These are phyloP conservation scores for Benitochromis conjunctus DNA, from an alignment of 2,113 vertebrate genomes.

Conservation along the genomic window DNA sequence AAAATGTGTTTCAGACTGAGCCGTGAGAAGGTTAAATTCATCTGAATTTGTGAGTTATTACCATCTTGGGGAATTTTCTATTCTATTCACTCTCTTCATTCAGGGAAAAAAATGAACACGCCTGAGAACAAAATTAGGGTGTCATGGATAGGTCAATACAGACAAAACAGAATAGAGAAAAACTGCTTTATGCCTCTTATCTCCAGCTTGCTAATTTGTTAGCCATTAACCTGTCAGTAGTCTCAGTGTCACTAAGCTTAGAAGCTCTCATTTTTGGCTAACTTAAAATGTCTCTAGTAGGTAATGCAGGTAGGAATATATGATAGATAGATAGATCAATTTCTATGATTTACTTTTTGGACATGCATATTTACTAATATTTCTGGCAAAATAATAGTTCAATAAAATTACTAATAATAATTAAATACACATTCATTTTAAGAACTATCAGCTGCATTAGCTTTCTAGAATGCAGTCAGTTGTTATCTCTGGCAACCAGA, in stretches of 20 bases:
- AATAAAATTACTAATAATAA: neutral
- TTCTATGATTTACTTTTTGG: no score
- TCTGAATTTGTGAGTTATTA: neutral
- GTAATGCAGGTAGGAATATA: neutral
- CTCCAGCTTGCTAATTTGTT: neutral
- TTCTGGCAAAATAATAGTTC: no score
- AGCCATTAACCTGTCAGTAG: no score
- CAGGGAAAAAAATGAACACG: neutral
- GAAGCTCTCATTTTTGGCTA: neutral
- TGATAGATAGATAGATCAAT: accelerated
- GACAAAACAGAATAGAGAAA: neutral
- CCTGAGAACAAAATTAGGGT: accelerated
- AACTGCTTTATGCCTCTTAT: neutral
- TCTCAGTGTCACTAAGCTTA: neutral
- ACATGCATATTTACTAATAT: no score
- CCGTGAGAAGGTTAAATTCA: neutral
- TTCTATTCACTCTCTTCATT: accelerated
- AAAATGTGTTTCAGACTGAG: neutral
- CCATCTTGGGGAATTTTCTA: neutral
- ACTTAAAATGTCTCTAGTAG: neutral
- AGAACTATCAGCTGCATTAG: neutral
- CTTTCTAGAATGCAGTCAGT: neutral
- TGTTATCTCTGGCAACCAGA: neutral
- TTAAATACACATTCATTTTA: neutral
- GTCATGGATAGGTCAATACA: neutral